These are phyloP conservation scores for Rhynchomys soricoides DNA, from an alignment of 2,113 vertebrate species.

Conservation along the genomic window DNA sequence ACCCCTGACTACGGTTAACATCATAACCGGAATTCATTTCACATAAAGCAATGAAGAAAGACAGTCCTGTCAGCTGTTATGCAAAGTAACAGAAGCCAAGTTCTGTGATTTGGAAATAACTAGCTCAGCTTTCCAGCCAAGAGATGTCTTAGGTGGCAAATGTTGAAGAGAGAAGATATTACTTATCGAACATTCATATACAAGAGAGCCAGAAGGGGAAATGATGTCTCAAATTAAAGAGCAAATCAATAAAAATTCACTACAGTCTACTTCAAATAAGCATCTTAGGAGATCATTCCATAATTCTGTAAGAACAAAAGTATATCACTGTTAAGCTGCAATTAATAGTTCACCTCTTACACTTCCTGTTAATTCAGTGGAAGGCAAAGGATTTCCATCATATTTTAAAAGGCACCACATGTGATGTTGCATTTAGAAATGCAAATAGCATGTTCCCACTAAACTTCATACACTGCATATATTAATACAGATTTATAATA, in stretches of 20 bases:
- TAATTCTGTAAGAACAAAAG: conserved; percentile 67
- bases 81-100: conserved; percentile 41
- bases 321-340: neutral
- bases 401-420: neutral
- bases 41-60: conserved; percentile 42
- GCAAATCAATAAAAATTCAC: conserved; percentile 72
- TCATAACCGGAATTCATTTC: conserved; percentile 38
- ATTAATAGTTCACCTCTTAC: conserved; percentile 3
- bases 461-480: neutral
- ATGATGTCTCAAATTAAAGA: conserved; percentile 66
- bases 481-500: conserved; percentile 27
- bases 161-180: conserved; percentile 68
- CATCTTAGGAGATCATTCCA: conserved; percentile 39
- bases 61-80: neutral
- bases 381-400: conserved; percentile 50
- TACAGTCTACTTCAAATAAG: conserved; percentile 60
- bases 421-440: neutral
- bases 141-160: conserved; percentile 67
- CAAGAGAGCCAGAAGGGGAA: conserved; percentile 69
- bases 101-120: conserved; percentile 3
- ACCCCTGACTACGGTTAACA: neutral
- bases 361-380: neutral
- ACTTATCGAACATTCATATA: conserved; percentile 75
- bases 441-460: neutral
- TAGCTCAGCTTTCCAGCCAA: conserved; percentile 62